A percentile compares a stretch with the other conserved stretches of the same genome.
phyloP scores from a whole-genome alignment of 2,797 vertebrate species.

The Corythornis leucogaster region DNA sequence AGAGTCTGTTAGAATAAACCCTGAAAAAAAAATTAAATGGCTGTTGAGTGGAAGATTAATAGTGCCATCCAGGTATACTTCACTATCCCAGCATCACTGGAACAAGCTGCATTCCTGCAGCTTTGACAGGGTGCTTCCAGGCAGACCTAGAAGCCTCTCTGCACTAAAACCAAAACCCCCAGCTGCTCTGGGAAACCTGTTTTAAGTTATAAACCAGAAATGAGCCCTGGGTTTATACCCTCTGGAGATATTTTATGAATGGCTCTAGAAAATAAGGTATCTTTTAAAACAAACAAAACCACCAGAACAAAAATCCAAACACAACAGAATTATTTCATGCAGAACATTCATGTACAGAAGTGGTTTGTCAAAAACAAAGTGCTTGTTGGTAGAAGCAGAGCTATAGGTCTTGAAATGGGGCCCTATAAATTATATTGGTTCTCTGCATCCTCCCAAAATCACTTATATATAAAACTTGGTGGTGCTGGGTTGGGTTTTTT shows the following conservation, averaged over 20 bases:
- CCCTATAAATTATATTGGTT: neutral
- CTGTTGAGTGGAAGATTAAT: conserved; percentile 24
- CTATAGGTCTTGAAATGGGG: neutral
- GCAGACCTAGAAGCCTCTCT: neutral
- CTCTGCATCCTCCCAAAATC: neutral
- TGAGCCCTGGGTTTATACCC: neutral
- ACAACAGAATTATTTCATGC: neutral
- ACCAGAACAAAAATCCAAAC: too few species aligned
- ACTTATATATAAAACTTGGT: neutral
- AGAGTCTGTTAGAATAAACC: conserved; percentile 35
- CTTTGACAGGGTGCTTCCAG: neutral
- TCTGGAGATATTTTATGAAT: neutral
- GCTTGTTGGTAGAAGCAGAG: neutral
- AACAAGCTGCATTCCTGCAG: neutral
- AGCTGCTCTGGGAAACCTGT: neutral
- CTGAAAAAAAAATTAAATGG: neutral
- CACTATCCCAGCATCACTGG: neutral
- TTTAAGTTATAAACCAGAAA: neutral
- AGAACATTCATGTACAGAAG: neutral
- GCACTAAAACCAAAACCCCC: neutral
- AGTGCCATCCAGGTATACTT: neutral
- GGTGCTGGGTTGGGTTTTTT: neutral
- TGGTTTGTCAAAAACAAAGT: neutral
- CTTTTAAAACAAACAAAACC: neutral
- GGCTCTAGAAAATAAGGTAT: neutral